Conservation (phyloP, 37 sponge, comb jelly and placozoan genomes). For the Cladorhizidae sp. region DNA sequence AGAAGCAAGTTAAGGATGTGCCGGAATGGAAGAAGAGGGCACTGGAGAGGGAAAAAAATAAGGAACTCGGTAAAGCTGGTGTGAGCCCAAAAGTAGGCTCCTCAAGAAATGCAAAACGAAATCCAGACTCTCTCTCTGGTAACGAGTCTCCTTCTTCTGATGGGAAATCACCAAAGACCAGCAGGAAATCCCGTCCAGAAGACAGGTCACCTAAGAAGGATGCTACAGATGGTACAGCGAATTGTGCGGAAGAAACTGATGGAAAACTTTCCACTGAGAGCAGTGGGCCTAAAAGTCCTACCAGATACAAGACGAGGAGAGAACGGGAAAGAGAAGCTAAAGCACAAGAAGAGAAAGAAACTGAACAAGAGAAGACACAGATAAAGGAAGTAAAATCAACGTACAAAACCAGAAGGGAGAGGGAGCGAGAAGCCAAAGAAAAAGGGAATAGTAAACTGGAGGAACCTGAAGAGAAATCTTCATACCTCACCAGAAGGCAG, state of each 20-base stretch:
- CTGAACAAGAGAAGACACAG: not conserved
- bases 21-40: conserved; percentile 52
- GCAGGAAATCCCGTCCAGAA: too few species aligned
- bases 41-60: conserved; percentile 40
- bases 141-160: conserved; percentile 14
- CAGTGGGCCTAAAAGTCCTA: not conserved
- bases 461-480: not conserved
- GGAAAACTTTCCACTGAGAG: not conserved
- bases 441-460: too few species aligned
- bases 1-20: conserved; percentile 17
- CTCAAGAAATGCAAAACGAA: not conserved
- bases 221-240: not conserved
- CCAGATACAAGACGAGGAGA: conserved; percentile 2
- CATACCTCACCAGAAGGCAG: conserved; percentile 1
- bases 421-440: conserved; percentile 3
- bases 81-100: not conserved
- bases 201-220: too few species aligned
- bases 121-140: not conserved
- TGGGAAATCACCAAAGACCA: not conserved
- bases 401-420: conserved; percentile 6
- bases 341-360: not conserved
- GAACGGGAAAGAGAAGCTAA: conserved; percentile 5
- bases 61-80: not conserved
- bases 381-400: not conserved
- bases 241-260: not conserved